Conservation (phyloP, 2,888 invertebrate genomes). For the Oscheius sp. region DNA sequence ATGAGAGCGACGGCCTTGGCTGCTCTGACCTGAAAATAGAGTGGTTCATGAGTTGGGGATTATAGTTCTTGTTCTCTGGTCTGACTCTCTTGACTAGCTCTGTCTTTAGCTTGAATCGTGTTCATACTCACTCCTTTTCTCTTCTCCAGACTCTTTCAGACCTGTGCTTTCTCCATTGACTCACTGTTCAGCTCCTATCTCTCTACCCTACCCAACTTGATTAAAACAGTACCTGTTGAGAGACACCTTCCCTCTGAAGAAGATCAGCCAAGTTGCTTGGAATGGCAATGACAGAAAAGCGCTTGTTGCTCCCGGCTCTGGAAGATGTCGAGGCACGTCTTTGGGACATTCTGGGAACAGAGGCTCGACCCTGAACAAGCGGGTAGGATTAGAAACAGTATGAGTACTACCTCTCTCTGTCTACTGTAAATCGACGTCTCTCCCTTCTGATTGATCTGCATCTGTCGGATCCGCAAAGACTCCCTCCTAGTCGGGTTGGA, state of each 20-base stretch:
- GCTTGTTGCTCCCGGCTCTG: neutral
- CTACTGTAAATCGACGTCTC: conserved; percentile 7
- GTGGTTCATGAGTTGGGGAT: neutral
- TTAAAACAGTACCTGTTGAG: conserved; percentile 39
- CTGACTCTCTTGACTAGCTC: neutral
- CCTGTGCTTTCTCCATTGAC: neutral
- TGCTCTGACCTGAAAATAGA: conserved; percentile 51
- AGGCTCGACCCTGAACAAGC: conserved; percentile 7
- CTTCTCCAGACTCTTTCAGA: neutral
- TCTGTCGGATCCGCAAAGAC: conserved; percentile 21
- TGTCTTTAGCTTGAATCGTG: neutral
- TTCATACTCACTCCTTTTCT: neutral
- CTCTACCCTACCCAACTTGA: too few species aligned
- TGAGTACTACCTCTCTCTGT: neutral
- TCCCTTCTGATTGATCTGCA: conserved; percentile 27
- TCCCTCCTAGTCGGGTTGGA: conserved; percentile 37
- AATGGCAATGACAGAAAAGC: conserved; percentile 52
- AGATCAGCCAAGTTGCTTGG: conserved; percentile 49
- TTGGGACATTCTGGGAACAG: conserved; percentile 9
- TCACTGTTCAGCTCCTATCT: too few species aligned
- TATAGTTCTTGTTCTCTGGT: neutral
- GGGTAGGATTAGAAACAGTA: neutral
- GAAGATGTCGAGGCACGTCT: neutral
- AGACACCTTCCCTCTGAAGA: conserved; percentile 49
- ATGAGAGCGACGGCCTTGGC: conserved; percentile 68